Percentiles rank a stretch among this genome's conserved stretches.
Conservation (phyloP, 1,140 invertebrate genomes). For the Condylostylus longicornis region DNA sequence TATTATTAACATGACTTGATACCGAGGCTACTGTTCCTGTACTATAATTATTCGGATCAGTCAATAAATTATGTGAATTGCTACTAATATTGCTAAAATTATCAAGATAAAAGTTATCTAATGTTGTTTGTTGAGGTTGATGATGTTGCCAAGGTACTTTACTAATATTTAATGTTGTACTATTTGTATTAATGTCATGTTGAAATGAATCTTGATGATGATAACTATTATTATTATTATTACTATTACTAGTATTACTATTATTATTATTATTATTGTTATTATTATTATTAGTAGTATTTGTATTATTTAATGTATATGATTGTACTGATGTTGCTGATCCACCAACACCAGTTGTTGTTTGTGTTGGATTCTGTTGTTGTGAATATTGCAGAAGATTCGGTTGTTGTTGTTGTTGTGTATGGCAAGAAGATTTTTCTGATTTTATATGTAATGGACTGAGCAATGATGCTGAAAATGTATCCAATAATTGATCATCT, state of each 20-base stretch:
- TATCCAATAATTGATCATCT: slow-evolving; percentile 38
- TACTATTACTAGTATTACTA: slow-evolving; percentile 16
- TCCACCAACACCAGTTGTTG: slow-evolving; percentile 16
- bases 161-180: slow-evolving; percentile 23
- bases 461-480: slow-evolving; percentile 44
- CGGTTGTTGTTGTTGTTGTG: slow-evolving; percentile 32
- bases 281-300: slow-evolving; percentile 18
- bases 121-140: slow-evolving; percentile 2
- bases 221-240: slow-evolving; percentile 30
- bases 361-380: slow-evolving; percentile 20
- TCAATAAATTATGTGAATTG: no score
- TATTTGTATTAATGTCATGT: slow-evolving; percentile 13
- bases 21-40: no score
- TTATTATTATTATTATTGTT: slow-evolving; percentile 2
- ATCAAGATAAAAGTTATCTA: no score
- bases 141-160: slow-evolving; percentile 9
- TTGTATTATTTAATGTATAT: slow-evolving; percentile 9
- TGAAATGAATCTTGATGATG: slow-evolving; percentile 27
- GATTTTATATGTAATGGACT: slow-evolving; percentile 60
- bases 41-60: no score
- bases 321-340: slow-evolving; percentile 12
- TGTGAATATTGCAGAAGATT: slow-evolving; percentile 36
- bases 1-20: no score
- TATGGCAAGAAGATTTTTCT: slow-evolving; percentile 12
- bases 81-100: no score